phyloP scores from a whole-genome alignment of 2,113 vertebrate genomes.

The Proteles cristata region DNA sequence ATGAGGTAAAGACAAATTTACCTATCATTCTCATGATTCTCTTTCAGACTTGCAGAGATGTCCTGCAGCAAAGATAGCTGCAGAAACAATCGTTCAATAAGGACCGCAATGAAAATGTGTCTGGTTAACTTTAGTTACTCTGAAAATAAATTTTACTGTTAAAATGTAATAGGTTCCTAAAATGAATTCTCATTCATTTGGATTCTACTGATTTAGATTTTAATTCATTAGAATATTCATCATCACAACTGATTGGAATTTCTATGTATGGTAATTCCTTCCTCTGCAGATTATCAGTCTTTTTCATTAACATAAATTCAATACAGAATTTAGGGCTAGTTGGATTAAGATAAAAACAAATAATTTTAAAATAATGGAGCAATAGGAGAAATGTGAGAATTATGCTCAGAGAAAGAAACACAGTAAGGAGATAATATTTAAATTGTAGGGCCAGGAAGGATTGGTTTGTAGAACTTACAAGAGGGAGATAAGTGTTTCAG shows the following conservation, averaged over 20 bases:
- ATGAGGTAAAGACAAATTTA: not conserved
- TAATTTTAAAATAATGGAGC: not conserved
- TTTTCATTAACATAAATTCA: constrained; percentile 29
- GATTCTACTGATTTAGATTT: constrained; percentile 5
- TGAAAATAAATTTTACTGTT: constrained; percentile 34
- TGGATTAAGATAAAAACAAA: not conserved
- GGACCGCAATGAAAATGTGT: not conserved
- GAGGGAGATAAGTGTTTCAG: not conserved
- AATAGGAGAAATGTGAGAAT: not conserved
- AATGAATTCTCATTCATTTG: constrained; percentile 38
- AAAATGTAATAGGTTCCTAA: constrained; percentile 19
- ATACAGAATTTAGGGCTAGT: not conserved
- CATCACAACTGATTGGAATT: constrained; percentile 34
- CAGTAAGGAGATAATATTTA: not conserved
- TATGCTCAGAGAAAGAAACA: not conserved
- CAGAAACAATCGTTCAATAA: not conserved
- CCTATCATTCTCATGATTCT: not conserved
- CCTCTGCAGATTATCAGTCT: not conserved
- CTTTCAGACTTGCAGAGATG: not conserved
- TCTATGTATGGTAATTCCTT: not conserved
- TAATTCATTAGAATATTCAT: constrained; percentile 36
- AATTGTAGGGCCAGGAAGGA: not conserved
- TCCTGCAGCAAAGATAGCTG: not conserved
- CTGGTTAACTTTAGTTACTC: constrained; percentile 14
- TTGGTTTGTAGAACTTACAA: not conserved